phyloP scores from a whole-genome alignment of 2,113 vertebrate genomes.

The Callaeas wilsoni region DNA sequence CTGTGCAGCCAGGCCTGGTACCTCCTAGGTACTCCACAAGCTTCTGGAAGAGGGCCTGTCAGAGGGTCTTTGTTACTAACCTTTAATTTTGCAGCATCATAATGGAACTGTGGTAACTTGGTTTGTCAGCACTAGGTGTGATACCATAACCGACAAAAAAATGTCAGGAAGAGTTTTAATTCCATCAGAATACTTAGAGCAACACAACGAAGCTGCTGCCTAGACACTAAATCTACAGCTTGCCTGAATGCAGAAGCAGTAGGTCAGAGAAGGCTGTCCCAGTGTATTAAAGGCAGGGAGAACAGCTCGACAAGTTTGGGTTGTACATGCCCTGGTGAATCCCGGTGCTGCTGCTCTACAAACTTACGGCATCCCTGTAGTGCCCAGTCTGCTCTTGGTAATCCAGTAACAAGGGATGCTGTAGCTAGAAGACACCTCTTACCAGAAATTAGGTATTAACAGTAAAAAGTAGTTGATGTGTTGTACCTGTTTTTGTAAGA shows the following conservation, averaged over 20 bases:
- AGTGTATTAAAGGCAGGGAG: not conserved
- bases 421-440: not conserved
- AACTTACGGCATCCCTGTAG: not conserved
- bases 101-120: not conserved
- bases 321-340: fast-evolving
- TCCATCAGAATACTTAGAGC: not conserved
- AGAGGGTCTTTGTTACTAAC: fast-evolving
- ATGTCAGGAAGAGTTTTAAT: not conserved
- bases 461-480: not conserved
- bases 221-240: not conserved
- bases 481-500: not conserved
- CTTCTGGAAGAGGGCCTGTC: not conserved
- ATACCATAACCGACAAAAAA: not conserved
- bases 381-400: not conserved
- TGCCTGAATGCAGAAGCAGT: not conserved
- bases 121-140: fast-evolving
- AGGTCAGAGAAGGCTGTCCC: not conserved
- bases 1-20: not conserved
- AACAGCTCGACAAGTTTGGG: fast-evolving
- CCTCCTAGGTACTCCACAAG: not conserved
- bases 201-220: fast-evolving
- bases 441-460: not conserved
- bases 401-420: not conserved
- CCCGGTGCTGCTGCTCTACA: not conserved
- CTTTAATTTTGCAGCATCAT: not conserved